A percentile compares a stretch with the other conserved stretches of the same genome.
Conservation (phyloP, 2,888 invertebrate species). For the Crepidodera aurea region DNA sequence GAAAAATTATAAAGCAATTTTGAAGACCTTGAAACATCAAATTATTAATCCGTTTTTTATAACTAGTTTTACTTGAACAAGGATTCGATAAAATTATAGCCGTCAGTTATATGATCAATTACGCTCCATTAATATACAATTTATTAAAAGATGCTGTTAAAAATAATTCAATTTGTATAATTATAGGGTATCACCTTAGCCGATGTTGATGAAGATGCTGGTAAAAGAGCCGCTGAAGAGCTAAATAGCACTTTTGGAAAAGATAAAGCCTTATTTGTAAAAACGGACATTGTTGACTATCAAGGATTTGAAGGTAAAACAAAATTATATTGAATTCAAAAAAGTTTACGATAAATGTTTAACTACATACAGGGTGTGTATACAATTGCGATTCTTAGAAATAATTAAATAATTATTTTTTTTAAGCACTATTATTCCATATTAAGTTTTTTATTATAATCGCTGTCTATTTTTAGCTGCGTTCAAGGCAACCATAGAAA, state of each 20-base stretch:
- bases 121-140: too few relatives aligned
- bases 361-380: not conserved
- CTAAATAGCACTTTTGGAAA: slow-evolving; percentile 40
- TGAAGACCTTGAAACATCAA: too few relatives aligned
- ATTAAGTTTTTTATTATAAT: too few relatives aligned
- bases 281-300: slow-evolving; percentile 40
- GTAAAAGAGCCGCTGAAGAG: slow-evolving; percentile 32
- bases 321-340: not conserved
- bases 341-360: too few relatives aligned
- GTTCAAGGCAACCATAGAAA: slow-evolving; percentile 71
- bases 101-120: too few relatives aligned
- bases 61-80: too few relatives aligned
- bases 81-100: too few relatives aligned
- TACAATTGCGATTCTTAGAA: not conserved
- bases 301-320: slow-evolving; percentile 40
- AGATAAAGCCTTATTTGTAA: slow-evolving; percentile 40
- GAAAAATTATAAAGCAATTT: too few relatives aligned
- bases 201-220: slow-evolving; percentile 35
- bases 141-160: too few relatives aligned
- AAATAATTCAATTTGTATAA: not conserved
- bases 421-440: not conserved
- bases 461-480: too few relatives aligned
- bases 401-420: not conserved
- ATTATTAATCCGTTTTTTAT: too few relatives aligned
- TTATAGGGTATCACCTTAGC: slow-evolving; percentile 45